These are phyloP conservation scores for Petroica traversi DNA, from an alignment of 2,113 vertebrate species.

Conservation along the genomic window DNA sequence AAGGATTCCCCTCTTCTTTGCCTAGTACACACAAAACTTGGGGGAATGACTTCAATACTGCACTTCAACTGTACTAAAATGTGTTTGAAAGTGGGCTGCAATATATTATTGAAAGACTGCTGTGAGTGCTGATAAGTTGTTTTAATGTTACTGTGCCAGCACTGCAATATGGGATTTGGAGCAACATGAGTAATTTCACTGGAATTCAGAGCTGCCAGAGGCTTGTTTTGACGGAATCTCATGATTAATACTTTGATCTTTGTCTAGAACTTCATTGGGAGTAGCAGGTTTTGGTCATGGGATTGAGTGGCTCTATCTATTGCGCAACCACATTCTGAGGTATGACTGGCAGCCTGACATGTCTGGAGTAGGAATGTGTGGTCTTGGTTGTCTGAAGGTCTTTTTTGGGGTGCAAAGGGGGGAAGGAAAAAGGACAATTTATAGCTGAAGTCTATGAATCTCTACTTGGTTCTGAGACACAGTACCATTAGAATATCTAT, in stretches of 20 bases:
- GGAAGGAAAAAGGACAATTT: neutral
- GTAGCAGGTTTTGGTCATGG: neutral
- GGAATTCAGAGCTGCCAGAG: neutral
- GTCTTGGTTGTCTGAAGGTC: neutral
- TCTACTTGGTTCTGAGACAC: neutral
- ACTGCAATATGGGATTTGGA: neutral
- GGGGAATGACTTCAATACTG: neutral
- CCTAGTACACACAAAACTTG: neutral
- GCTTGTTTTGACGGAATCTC: neutral
- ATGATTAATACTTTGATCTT: conserved; percentile 5
- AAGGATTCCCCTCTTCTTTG: neutral
- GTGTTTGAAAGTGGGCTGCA: neutral
- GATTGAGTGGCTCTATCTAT: neutral
- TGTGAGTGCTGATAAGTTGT: neutral
- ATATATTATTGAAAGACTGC: neutral
- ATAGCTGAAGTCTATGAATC: neutral
- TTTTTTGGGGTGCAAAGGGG: neutral
- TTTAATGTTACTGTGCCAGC: neutral
- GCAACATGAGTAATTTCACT: neutral
- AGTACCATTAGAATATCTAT: neutral
- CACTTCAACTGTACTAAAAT: neutral
- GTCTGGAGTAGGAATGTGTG: neutral
- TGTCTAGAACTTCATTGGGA: neutral
- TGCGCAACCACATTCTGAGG: fast-evolving
- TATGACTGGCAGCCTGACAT: neutral